These are phyloP conservation scores for Galago senegalensis DNA, from an alignment of 2,797 vertebrate species.

Conservation along the genomic window DNA sequence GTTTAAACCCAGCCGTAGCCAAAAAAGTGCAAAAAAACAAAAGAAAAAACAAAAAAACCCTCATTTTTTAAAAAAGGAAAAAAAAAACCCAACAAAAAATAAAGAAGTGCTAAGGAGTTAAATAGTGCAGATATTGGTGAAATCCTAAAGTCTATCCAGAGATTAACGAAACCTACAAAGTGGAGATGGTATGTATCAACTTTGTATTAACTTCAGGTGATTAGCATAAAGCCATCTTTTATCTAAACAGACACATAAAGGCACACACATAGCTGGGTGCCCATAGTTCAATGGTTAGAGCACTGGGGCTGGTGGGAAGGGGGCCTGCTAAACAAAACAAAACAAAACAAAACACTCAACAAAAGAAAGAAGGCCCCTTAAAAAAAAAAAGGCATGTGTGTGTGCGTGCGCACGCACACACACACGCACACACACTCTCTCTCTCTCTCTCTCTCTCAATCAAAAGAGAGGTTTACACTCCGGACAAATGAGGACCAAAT, in stretches of 20 bases:
- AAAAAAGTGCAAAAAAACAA: background rate
- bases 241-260: background rate
- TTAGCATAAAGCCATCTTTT: background rate
- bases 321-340: no score
- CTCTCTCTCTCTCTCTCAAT: background rate
- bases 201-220: background rate
- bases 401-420: background rate
- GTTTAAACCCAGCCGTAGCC: no score
- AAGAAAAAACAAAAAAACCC: no score
- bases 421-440: background rate
- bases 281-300: no score
- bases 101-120: conserved; percentile 41
- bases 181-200: background rate
- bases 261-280: background rate
- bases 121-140: background rate
- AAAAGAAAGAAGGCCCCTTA: no score
- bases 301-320: no score
- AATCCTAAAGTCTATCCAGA: conserved; percentile 4
- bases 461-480: background rate
- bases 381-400: no score
- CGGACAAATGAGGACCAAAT: background rate
- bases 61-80: no score
- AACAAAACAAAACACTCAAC: no score
- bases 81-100: background rate
- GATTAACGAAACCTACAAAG: background rate